Base-by-base conservation (phyloP, 2,113 vertebrate species). In the Phaethon lepturus region DNA sequence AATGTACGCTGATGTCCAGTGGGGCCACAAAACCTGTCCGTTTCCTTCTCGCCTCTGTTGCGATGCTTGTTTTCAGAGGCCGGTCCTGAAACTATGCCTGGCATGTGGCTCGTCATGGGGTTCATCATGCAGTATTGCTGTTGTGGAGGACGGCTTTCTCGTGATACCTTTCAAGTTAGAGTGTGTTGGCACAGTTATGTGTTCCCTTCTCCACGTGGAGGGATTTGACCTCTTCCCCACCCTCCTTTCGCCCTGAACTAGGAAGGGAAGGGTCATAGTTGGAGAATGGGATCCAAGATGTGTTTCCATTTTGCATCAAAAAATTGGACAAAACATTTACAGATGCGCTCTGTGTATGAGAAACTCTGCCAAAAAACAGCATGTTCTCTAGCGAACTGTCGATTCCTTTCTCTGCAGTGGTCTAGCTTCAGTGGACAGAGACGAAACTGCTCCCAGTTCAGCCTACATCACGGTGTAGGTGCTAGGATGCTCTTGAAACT, bases 361-460 rank as follows among this genome's bases (percentile, higher is more conserved):
- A 69, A n/a, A 50, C 60, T 76, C 63, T 94, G 89, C 75, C 79
- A 69, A 60, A 74, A 62, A 53, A 18, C 10, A 11, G 52, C 17
- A 0, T 11, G 18, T 64, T 62, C 60, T 64, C 16, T 13, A 18
- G 53, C 13, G 18, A 47, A 14, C 2, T 7, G 3, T 40, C 0
- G 0, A 3, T 50, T 64, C 38, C 31, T 42, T 71, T 80, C 59
- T 45, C 0, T 66, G 59, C 26, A 6, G 19, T 20, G 7, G 33
- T 6, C 24, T 45, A 19, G 35, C 22, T 56, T 44, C 66, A 72
- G 58, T 8, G 55, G 58, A 5, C 17, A 18, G 82, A 53, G 55
- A 35, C 33, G 35, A 24, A 25, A 72, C 25, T 6, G 42, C 38
- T 93, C 28, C 22, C 20, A 14, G 25, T 55, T 77, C 11, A 35